A percentile compares a stretch with the other conserved stretches of the same genome.
These are phyloP conservation scores for Tenualosa ilisha DNA, from an alignment of 2,797 vertebrate genomes.

Conservation along the genomic window DNA sequence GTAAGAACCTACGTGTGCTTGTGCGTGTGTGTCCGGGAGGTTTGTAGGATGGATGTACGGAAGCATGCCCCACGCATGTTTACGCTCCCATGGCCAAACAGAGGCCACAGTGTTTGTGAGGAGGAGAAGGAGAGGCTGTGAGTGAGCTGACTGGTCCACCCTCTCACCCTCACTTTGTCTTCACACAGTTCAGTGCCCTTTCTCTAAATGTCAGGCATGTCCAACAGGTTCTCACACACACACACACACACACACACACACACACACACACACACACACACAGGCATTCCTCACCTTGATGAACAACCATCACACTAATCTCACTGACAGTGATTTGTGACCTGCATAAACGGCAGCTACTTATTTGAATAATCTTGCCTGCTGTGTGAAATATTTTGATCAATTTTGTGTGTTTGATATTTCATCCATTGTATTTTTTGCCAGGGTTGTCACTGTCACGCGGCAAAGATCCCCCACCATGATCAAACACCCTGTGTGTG, in stretches of 20 bases:
- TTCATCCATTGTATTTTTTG: not conserved
- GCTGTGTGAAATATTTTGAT: not conserved
- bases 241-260: not conserved
- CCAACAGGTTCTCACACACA: not conserved
- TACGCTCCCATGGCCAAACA: not conserved
- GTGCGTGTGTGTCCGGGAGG: not conserved
- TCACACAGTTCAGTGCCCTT: not conserved
- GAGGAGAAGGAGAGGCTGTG: not conserved
- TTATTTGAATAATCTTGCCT: not conserved
- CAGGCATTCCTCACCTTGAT: conserved; percentile 13
- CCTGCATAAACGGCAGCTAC: not conserved
- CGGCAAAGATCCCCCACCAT: not conserved
- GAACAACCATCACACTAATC: not conserved
- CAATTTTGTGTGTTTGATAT: not conserved
- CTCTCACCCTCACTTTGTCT: not conserved
- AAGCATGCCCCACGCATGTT: not conserved
- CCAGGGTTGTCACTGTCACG: not conserved
- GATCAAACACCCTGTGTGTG: not conserved
- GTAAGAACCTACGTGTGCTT: not conserved
- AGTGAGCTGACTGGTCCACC: not conserved
- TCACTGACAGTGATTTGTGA: not conserved
- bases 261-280: not conserved
- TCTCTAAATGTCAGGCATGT: not conserved
- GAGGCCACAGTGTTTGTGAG: not conserved
- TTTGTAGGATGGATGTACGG: not conserved